Evolutionary conservation across 2,797 vertebrate species (phyloP).

Genomic region (Epinephelus awoara): DNA sequence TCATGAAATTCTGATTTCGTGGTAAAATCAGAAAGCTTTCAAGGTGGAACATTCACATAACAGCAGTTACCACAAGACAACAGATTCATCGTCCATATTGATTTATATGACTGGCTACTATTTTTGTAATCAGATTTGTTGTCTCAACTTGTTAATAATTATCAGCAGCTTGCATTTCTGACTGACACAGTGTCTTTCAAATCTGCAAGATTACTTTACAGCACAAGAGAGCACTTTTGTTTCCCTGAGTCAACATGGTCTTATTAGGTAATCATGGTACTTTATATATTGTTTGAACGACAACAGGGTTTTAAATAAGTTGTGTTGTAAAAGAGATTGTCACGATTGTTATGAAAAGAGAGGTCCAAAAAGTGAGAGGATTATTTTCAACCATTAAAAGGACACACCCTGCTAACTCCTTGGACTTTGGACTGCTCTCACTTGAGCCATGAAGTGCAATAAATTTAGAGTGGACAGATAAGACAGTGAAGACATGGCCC

Average conservation of each 20-base stretch:
- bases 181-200: too few species aligned
- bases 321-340: not conserved
- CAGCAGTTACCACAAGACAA: not conserved
- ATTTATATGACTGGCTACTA: too few species aligned
- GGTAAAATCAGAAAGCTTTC: not conserved
- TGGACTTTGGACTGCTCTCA: slow-evolving; percentile 55
- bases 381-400: slow-evolving; percentile 13
- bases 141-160: not conserved
- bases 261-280: not conserved
- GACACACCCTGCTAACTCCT: slow-evolving; percentile 25
- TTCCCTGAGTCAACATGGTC: not conserved
- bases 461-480: slow-evolving; percentile 49
- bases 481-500: slow-evolving; percentile 12
- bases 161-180: not conserved
- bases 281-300: slow-evolving; percentile 2
- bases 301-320: accelerated
- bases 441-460: slow-evolving; percentile 19
- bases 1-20: not conserved
- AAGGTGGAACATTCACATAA: slow-evolving; percentile 4
- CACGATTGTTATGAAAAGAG: not conserved
- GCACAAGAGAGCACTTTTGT: too few species aligned
- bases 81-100: not conserved
- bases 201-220: too few species aligned
- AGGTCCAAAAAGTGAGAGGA: not conserved
- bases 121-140: not conserved